Evolutionary conservation across 2,113 vertebrate genomes (phyloP).

Genomic region (Stomatorhinus ivindoensis): DNA sequence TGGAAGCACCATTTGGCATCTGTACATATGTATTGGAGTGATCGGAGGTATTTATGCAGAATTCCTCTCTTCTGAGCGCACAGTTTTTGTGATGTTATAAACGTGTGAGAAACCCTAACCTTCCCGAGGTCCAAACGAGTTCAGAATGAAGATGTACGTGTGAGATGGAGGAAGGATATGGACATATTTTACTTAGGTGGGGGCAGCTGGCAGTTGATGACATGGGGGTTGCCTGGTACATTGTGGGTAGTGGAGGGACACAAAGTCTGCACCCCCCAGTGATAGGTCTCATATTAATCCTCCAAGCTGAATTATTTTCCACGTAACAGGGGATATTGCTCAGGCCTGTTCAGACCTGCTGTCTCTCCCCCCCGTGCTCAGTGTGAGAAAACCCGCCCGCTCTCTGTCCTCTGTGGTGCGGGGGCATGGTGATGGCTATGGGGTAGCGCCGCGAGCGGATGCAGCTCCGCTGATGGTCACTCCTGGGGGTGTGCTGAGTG

Average conservation of each 20-base stretch:
- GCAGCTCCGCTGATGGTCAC: conserved; percentile 51
- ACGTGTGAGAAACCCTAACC: background rate
- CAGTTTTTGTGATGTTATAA: background rate
- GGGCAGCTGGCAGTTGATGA: background rate
- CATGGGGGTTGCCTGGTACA: background rate
- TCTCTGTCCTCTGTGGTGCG: background rate
- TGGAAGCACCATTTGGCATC: conserved; percentile 64
- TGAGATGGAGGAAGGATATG: background rate
- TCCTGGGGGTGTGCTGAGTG: background rate
- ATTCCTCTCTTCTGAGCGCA: background rate
- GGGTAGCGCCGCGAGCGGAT: conserved; percentile 23
- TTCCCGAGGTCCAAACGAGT: background rate
- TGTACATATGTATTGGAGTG: conserved; percentile 67
- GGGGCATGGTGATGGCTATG: conserved; percentile 20
- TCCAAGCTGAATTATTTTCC: background rate
- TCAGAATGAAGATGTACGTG: background rate
- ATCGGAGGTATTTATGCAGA: conserved; percentile 60
- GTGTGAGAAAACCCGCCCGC: background rate
- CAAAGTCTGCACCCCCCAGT: background rate
- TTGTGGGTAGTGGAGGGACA: background rate
- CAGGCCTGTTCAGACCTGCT: background rate
- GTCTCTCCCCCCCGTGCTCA: background rate
- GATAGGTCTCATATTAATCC: background rate
- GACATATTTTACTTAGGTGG: background rate
- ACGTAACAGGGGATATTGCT: background rate